Base-by-base conservation (phyloP, 2,113 vertebrate genomes). In the Hyperoodon ampullatus region DNA sequence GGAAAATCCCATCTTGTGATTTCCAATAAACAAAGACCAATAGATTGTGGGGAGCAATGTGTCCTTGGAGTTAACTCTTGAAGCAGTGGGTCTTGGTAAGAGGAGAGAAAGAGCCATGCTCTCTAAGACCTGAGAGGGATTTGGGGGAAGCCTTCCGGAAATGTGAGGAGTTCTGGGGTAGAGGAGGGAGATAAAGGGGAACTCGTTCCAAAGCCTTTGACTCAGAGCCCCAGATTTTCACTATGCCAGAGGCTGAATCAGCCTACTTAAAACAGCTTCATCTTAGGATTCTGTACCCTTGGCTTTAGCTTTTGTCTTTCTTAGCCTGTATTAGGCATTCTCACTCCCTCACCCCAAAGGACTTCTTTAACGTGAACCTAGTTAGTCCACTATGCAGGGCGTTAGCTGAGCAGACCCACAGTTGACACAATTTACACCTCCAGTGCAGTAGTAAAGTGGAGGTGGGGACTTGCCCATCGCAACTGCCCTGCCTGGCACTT, bases 391-490 rank as follows among this genome's bases (percentile, higher is more conserved):
- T 39, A 39, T 35, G n/a, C 35, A 80, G 44, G 85, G n/a, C 7
- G 14, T 70, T 71, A 50, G 55, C 65, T 63, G 66, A 88, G 47
- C 60, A 87, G 60, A 55, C n/a, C 5, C 78, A 33, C 50, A 65
- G n/a, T 61, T 61, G 44, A 61, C 19, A 78, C 44, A 88, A 81
- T 83, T 2, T 53, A 53, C 53, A 53, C 53, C 53, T 15, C 58
- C 58, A 81, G 61, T 16, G 23, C 89, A 83, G 42, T 39, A 39
- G 39, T 55, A 30, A 94, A 94, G 55, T 82, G 90, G 90, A 90
- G 92, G 92, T 66, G 85, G 84, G 71, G 87, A 95, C 93, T 91
- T 78, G 55, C 75, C 92, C 74, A 86, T 21, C 70, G 33, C 33
- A n/a, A n/a, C 0, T 19, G 70, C 33, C 92, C 70, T 58, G 19